Evolutionary conservation across 2,797 vertebrate species (phyloP).

Genomic region (Ispidina picta): DNA sequence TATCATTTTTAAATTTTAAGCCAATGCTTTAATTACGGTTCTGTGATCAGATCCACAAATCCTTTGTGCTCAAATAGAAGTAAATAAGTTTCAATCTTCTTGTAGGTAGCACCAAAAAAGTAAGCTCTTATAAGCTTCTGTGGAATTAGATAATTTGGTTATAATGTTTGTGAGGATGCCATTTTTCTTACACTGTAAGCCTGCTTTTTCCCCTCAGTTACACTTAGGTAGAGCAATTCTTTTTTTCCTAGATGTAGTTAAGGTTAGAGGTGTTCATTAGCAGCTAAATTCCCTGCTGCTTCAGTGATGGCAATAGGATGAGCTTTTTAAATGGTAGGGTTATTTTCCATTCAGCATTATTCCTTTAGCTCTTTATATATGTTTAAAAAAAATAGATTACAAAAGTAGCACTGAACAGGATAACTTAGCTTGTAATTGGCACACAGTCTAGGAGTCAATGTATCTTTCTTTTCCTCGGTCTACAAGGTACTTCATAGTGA

Average conservation of each 20-base stretch:
- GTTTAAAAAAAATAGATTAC: no score
- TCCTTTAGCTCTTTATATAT: not conserved
- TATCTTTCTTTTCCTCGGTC: not conserved
- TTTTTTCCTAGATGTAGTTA: not conserved
- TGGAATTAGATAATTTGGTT: not conserved
- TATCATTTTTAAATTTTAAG: not conserved
- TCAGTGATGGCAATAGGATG: not conserved
- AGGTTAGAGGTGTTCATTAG: slow-evolving; percentile 17
- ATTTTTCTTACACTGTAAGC: not conserved
- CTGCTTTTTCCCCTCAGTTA: not conserved
- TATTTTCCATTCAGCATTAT: not conserved
- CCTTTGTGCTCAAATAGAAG: not conserved
- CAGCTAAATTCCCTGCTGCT: slow-evolving; percentile 20
- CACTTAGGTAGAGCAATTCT: not conserved
- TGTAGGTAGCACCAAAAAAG: not conserved
- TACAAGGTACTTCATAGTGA: not conserved
- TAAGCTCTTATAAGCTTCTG: not conserved
- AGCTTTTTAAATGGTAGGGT: not conserved
- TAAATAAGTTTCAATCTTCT: not conserved
- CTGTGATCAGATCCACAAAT: not conserved
- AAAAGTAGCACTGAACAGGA: not conserved
- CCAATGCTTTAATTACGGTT: not conserved
- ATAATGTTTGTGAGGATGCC: not conserved
- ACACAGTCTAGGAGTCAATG: not conserved
- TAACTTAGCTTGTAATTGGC: not conserved